A percentile compares a stretch with the other conserved stretches of the same genome.
phyloP scores from a whole-genome alignment of 2,888 invertebrate species.

The Fissipunctia ypsillon region DNA sequence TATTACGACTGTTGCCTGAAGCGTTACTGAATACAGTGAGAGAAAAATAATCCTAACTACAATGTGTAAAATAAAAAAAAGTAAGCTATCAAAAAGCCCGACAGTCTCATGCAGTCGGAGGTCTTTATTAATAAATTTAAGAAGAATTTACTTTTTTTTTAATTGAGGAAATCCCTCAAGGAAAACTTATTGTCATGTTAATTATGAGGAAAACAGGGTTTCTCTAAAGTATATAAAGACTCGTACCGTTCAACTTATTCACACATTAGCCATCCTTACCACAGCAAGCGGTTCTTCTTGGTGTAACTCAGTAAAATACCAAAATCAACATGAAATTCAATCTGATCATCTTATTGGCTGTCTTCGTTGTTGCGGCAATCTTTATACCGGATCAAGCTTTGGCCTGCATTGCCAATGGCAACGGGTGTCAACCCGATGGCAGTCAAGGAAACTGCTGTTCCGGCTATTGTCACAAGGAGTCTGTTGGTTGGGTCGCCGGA shows the following conservation, averaged over 20 bases:
- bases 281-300: not conserved
- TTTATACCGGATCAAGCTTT: conserved; percentile 10
- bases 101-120: too few species aligned
- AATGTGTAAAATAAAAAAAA: too few species aligned
- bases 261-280: not conserved
- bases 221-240: not conserved
- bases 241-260: not conserved
- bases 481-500: too few species aligned
- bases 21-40: too few species aligned
- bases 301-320: not conserved
- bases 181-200: not conserved
- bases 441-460: not conserved
- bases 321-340: conserved; percentile 6
- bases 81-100: too few species aligned
- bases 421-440: not conserved
- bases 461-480: too few species aligned
- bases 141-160: too few species aligned
- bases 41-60: too few species aligned
- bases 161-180: too few species aligned
- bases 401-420: conserved; percentile 2
- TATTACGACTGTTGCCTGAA: too few species aligned
- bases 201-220: not conserved
- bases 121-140: too few species aligned
- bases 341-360: conserved; percentile 10
- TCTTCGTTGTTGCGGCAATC: conserved; percentile 3